Evolutionary conservation across 2,888 invertebrate species (phyloP).

Genomic region (Sialis lutaria): DNA sequence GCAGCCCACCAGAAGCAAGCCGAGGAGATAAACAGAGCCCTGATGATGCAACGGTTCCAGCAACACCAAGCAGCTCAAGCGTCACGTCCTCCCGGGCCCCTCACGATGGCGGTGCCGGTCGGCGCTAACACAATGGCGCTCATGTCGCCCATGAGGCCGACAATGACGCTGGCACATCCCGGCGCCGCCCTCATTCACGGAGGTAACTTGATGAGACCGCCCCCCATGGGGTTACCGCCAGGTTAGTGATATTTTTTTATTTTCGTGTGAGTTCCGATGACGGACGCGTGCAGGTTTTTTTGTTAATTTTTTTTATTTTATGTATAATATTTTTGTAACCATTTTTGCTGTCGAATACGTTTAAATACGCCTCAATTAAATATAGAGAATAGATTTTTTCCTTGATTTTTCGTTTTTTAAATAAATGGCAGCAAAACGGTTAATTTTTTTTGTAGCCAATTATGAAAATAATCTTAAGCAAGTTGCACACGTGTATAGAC

Average conservation of each 20-base stretch:
- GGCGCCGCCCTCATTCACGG: conserved; percentile 33
- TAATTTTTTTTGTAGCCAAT: too few species aligned
- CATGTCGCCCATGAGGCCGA: conserved; percentile 33
- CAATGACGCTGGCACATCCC: conserved; percentile 29
- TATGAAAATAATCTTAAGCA: too few species aligned
- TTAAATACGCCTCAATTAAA: too few species aligned
- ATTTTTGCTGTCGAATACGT: too few species aligned
- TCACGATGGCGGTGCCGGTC: conserved; percentile 28
- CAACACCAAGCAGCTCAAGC: conserved; percentile 9
- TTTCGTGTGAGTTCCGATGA: neutral
- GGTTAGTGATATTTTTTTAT: conserved; percentile 30
- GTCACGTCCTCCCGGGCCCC: conserved; percentile 24
- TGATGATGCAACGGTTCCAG: conserved; percentile 28
- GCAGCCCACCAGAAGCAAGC: conserved; percentile 24
- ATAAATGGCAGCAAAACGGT: too few species aligned
- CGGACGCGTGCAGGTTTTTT: too few species aligned
- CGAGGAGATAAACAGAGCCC: conserved; percentile 23
- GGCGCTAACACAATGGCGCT: conserved; percentile 30
- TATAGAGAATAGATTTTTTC: too few species aligned
- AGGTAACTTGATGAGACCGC: conserved; percentile 45
- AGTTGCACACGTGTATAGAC: too few species aligned
- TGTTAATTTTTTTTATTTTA: too few species aligned
- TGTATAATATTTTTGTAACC: too few species aligned
- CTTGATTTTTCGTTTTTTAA: too few species aligned
- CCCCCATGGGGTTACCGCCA: conserved; percentile 44